A percentile compares a stretch with the other conserved stretches of the same genome.
Evolutionary conservation across 2,113 vertebrate species (phyloP).

Genomic region (Tychaedon coryphoeus): DNA sequence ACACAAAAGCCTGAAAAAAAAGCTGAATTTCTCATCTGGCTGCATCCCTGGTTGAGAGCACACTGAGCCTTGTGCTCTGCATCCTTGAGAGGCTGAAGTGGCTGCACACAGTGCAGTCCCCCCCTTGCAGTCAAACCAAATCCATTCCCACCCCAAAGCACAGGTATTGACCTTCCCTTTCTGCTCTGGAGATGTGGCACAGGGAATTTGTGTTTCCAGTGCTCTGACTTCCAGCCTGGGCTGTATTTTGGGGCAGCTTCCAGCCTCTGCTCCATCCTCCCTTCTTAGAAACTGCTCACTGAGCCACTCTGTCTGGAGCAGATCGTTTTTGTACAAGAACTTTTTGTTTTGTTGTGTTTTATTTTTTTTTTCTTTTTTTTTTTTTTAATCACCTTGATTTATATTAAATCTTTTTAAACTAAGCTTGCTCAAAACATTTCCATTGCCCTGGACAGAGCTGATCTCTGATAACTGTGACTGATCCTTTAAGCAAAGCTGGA

Average conservation of each 20-base stretch:
- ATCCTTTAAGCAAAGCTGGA: conserved; percentile 17
- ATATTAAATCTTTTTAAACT: not conserved
- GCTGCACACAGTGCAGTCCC: not conserved
- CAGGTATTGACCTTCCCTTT: not conserved
- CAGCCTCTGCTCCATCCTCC: not conserved
- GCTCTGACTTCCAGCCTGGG: not conserved
- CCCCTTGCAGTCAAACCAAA: not conserved
- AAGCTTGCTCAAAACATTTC: not conserved
- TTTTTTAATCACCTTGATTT: not conserved
- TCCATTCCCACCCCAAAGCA: not conserved
- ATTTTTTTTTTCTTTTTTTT: not conserved
- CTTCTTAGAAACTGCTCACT: not conserved
- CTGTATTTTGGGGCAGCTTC: not conserved
- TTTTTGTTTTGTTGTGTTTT: not conserved
- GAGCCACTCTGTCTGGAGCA: not conserved
- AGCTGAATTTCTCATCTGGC: not conserved
- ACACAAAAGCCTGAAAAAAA: not conserved
- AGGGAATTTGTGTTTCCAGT: not conserved
- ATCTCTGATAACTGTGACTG: conserved; percentile 14
- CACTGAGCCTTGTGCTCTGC: not conserved
- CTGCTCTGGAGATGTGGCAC: not conserved
- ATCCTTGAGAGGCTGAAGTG: not conserved
- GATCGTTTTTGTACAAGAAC: not conserved
- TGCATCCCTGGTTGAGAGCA: not conserved
- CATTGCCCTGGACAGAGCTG: not conserved